A percentile compares a stretch with the other conserved stretches of the same genome.
Evolutionary conservation across 2,113 vertebrate genomes (phyloP).

Genomic region (Rostratula benghalensis): DNA sequence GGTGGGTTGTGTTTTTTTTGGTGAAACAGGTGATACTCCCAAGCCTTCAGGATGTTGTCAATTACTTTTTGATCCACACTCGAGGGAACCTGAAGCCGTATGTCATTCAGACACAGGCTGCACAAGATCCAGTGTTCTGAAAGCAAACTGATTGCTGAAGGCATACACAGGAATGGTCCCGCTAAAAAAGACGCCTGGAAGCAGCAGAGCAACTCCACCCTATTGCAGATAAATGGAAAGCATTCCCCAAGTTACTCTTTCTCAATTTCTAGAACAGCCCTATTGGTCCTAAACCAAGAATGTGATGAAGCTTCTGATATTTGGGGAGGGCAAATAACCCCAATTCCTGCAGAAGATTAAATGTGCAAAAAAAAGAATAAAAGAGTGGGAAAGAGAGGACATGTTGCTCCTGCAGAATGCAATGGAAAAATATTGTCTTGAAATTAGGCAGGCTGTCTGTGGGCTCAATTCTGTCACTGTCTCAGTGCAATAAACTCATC

Average conservation of each 20-base stretch:
- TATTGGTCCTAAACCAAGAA: background rate
- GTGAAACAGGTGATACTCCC: slow-evolving; percentile 57
- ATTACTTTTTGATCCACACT: slow-evolving; percentile 72
- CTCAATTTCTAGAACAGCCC: background rate
- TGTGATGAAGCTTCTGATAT: background rate
- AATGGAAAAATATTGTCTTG: background rate
- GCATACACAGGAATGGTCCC: background rate
- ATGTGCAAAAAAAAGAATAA: background rate
- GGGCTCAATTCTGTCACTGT: background rate
- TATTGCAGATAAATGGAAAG: background rate
- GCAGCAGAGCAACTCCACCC: background rate
- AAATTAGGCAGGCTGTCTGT: background rate
- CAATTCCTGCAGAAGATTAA: background rate
- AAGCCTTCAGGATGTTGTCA: slow-evolving; percentile 71
- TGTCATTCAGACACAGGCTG: background rate
- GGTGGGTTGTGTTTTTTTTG: background rate
- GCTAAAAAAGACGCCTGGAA: background rate
- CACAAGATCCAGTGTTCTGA: background rate
- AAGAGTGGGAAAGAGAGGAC: background rate
- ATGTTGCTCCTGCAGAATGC: background rate
- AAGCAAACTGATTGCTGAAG: background rate
- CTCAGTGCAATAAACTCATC: background rate
- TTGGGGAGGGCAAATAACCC: background rate
- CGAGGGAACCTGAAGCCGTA: slow-evolving; percentile 66
- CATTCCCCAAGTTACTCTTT: background rate